These are phyloP conservation scores for Bambusicola thoracicus DNA, from an alignment of 2,113 vertebrate species.

Conservation along the genomic window DNA sequence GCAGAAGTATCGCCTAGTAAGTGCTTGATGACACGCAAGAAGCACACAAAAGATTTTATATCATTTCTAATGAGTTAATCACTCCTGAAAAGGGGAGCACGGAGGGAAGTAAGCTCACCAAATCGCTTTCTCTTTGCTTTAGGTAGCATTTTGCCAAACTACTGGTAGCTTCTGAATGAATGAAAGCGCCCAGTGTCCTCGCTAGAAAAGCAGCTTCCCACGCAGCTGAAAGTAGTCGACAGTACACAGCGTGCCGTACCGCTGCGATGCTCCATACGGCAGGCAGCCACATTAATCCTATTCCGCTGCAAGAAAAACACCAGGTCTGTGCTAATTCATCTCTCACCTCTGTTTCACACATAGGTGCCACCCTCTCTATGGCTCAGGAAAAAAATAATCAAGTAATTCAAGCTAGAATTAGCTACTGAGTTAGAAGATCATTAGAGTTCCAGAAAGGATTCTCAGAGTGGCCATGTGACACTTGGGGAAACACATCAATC, in stretches of 20 bases:
- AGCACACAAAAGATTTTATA: fast-evolving
- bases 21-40: not conserved
- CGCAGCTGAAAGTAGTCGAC: not conserved
- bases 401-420: not conserved
- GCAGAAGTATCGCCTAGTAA: fast-evolving
- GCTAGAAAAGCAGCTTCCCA: not conserved
- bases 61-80: not conserved
- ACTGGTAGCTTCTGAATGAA: not conserved
- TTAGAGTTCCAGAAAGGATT: not conserved
- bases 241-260: not conserved
- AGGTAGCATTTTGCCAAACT: not conserved
- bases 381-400: not conserved
- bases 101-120: not conserved
- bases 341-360: not conserved
- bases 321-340: not conserved
- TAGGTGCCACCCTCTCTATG: not conserved
- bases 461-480: not conserved
- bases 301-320: not conserved
- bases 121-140: not conserved
- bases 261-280: fast-evolving
- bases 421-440: not conserved
- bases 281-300: not conserved
- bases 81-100: not conserved
- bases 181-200: not conserved
- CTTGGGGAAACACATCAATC: not conserved